Base-by-base conservation (phyloP, 2,113 vertebrate species). In the Rhinichthys klamathensis region DNA sequence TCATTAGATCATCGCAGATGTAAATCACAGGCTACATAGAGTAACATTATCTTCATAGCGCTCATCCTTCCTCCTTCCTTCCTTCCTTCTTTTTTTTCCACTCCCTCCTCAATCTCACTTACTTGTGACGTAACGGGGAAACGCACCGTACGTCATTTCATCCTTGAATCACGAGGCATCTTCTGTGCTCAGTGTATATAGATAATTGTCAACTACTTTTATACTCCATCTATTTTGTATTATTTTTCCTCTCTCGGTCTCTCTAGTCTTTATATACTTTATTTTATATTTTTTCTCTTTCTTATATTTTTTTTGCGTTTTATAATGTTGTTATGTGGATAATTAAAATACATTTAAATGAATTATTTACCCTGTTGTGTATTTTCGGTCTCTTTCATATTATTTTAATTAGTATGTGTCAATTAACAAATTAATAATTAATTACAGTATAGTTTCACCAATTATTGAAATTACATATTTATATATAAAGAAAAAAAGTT, bases 121-220 rank as follows among this genome's bases (percentile, higher is more conserved):
- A 92, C 90, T 90, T 91, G 86, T 91, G 91, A 93, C 93, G 93
- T 94, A 92, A 93, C 60, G 23, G 86, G 90, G 91, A 91, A 92
- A 92, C 91, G 92, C 89, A 79, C 86, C 81, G 88, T 92, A 90
- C 90, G 92, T 93, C 89, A 90, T 89, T 63, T 69, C 2, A 27
- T 87, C 25, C 54, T 63, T 73, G 13, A 70, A 79, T 32, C 84
- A 80, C 61, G 49, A 76, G 69, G 23, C 69, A 41, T 72, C 69
- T 41, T 41, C 69, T 41, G 35, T 12, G 10, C 35, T 38, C 21
- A 70, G 35, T 41, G 67, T 23, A 6, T 2, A 25, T 41, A 61
- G 5, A 61, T 25, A 23, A 38, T 41, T 70, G 18, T 21, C 2
- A 56, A 56, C 0, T 54, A 69, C 18, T 67, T 16, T 18, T 70